Base-by-base conservation (phyloP, 2,888 invertebrate species). In the Litoditis marina region DNA sequence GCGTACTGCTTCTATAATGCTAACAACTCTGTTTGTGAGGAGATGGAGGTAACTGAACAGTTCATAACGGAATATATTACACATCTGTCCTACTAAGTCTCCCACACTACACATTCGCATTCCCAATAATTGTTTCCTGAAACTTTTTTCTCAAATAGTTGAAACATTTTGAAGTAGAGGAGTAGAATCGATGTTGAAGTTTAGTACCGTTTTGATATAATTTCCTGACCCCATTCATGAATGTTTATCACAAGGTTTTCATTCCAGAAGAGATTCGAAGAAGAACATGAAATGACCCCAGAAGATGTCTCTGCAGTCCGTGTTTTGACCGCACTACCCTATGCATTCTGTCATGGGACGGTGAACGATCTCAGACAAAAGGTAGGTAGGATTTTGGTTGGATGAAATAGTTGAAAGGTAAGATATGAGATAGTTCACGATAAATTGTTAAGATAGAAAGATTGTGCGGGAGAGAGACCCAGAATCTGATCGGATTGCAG, bases 331-430 rank as follows among this genome's bases (percentile, higher is more conserved):
- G 65, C 70, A 0, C 64, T 73, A 25, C 76, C 79, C 7, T 79
- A 75, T 55, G 79, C 78, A 2, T 80, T 74, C 63, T 81, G 81
- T 60, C 76, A 78, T 51, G 55, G 64, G 2, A 63, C 69, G 28
- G 61, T 81, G 16, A 81, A 81, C 53, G 31, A 44, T 19, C 55
- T 78, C 30, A 47, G 76, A 31, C 54, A 39, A 13, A 65, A 63
- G 57, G 77, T 74, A 47, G 22, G 55, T 50, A 22, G n/a, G 30
- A 31, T 69, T 13, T 55, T 65, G 65, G 34, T 16, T 25, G 31
- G 36, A 34, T 28, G 19, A 13, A 2, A 30, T 27, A 22, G 1
- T 30, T n/a, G n/a, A n/a, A n/a, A n/a, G n/a, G n/a, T n/a, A n/a
- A n/a, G n/a, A n/a, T n/a, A n/a, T n/a, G n/a, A n/a, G n/a, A n/a